phyloP scores from a whole-genome alignment of 2,797 vertebrate genomes.

The Dendrocincla fuliginosa region DNA sequence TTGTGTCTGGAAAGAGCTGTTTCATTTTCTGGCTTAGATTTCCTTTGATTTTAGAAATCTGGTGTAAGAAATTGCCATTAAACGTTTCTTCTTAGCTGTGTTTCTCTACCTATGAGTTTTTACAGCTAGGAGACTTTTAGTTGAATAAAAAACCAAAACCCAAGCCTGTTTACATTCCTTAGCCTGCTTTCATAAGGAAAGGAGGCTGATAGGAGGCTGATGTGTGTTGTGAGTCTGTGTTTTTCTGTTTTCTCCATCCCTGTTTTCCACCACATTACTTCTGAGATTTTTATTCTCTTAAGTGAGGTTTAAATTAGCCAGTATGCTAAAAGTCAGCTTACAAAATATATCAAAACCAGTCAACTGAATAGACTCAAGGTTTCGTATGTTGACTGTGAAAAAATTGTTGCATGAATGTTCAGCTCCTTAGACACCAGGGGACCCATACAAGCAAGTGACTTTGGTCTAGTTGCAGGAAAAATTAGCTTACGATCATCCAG shows the following conservation, averaged over 20 bases:
- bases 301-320: neutral
- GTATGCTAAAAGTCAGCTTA: neutral
- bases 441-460: neutral
- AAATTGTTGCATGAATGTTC: neutral
- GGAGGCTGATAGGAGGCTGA: neutral
- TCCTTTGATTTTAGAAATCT: neutral
- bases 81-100: neutral
- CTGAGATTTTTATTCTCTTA: neutral
- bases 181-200: neutral
- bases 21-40: neutral
- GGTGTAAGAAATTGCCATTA: neutral
- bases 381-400: neutral
- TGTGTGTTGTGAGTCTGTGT: neutral
- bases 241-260: neutral
- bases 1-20: neutral
- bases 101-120: neutral
- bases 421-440: neutral
- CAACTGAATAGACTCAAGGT: neutral
- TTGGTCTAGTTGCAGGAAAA: neutral
- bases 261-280: neutral
- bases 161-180: neutral
- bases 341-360: neutral
- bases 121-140: neutral
- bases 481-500: neutral
- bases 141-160: neutral